Evolutionary conservation across 2,888 invertebrate genomes (phyloP).

Genomic region (Megastigmus dorsalis): DNA sequence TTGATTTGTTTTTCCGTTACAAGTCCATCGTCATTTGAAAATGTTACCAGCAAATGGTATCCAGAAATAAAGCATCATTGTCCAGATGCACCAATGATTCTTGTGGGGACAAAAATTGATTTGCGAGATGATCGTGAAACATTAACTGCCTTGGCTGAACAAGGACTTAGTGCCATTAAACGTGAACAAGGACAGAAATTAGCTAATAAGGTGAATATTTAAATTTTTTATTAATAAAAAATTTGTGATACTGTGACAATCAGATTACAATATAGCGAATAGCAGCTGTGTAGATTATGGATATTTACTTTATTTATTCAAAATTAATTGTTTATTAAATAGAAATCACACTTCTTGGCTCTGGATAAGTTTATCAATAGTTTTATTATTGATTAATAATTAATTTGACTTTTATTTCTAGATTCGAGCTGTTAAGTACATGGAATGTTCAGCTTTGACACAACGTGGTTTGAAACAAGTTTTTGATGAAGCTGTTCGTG

Average conservation of each 20-base stretch:
- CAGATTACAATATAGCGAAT: neutral
- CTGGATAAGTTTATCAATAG: too few relatives aligned
- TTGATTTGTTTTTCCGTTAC: conserved; percentile 99
- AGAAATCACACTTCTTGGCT: too few relatives aligned
- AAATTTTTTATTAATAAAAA: conserved; percentile 10
- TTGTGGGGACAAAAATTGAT: conserved; percentile 99
- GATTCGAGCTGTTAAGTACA: conserved; percentile 98
- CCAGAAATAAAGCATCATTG: conserved; percentile 99
- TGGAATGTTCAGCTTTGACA: conserved; percentile 99
- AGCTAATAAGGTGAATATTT: conserved; percentile 86
- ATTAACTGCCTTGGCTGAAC: conserved; percentile 91
- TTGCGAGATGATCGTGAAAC: conserved; percentile 98
- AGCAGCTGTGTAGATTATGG: too few relatives aligned
- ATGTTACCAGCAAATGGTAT: conserved; percentile 99
- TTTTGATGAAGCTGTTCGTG: conserved; percentile 98
- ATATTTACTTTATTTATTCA: neutral
- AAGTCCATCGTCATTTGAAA: conserved; percentile 99
- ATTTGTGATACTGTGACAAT: neutral
- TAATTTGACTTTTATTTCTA: too few relatives aligned
- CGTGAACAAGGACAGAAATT: conserved; percentile 98
- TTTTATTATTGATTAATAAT: too few relatives aligned
- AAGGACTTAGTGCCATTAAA: conserved; percentile 96
- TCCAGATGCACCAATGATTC: conserved; percentile 98
- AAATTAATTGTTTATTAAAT: too few relatives aligned
- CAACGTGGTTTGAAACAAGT: conserved; percentile 98